Evolutionary conservation across 2,888 invertebrate species (phyloP), one percentile per base, ranked within the genome.

Genomic region (Leuctra nigra): DNA sequence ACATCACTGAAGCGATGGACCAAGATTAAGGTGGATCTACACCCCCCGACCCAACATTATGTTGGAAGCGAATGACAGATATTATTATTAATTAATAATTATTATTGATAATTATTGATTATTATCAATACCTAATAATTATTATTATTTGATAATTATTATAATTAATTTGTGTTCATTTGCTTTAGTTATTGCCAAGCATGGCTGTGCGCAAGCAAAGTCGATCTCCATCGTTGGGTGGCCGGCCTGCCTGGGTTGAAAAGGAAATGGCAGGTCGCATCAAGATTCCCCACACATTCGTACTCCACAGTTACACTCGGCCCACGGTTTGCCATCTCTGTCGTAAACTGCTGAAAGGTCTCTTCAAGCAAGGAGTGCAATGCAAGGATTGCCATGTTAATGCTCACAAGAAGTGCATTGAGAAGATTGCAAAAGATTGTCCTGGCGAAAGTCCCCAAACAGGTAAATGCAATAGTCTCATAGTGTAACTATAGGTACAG

Each of bases 331-430:
- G 99, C 71, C 91, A 95, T 66, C 82, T 86, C 72, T 99, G 98
- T 78, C 93, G 94, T 75, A 94, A 94, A 75, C 81, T 99, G 66
- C 81, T 99, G 62, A 88, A 90, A 64, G 98, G 98, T 0, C 77
- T 98, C 52, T 95, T 97, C 76, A 92, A 91, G 70, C 97, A 98
- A 76, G 98, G 98, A 57, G 75, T 95, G 65, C 98, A 98, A 73
- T 99, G 99, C 74, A 87, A 89, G 73, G 98, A 97, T 77, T 96
- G 96, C 73, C 92, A 92, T 71, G 94, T 91, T 75, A 96, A 96
- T 76, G 90, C 90, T 61, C 96, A 97, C 73, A 88, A 94, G 72
- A 96, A 95, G 73, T 96, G 96, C 69, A 79, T 91, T 68, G 90
- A 91, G 33, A 84, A 84, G 74, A 86, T 92, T 69, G 91, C 93